A percentile compares a stretch with the other conserved stretches of the same genome.
Evolutionary conservation across 1,140 invertebrate species (phyloP).

Genomic region (Drosophila nasuta): DNA sequence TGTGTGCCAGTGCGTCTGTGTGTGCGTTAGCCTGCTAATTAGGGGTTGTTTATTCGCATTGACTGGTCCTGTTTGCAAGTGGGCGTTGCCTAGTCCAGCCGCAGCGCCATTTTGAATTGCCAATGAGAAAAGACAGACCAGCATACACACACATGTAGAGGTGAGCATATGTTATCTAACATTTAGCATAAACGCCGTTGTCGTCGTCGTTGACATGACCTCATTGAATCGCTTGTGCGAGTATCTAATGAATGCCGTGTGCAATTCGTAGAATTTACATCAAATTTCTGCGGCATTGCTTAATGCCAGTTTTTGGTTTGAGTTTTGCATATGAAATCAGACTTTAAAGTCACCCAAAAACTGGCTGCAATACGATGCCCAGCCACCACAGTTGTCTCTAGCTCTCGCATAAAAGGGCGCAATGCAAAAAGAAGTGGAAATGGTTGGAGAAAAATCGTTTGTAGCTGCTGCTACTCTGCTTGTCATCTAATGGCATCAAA

Average conservation of each 20-base stretch:
- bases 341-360: constrained; percentile 53
- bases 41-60: constrained; percentile 39
- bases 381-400: constrained; percentile 2
- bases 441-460: constrained; percentile 10
- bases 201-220: constrained; percentile 57
- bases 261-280: constrained; percentile 74
- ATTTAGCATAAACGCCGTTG: constrained; percentile 43
- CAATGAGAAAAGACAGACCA: constrained; percentile 21
- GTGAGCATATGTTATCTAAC: constrained; percentile 38
- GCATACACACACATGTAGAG: not conserved
- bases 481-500: constrained; percentile 79
- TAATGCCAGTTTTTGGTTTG: constrained; percentile 42
- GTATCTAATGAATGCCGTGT: constrained; percentile 75
- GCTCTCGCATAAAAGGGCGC: constrained; percentile 32
- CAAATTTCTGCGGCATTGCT: constrained; percentile 75
- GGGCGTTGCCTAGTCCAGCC: constrained; percentile 36
- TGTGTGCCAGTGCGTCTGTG: constrained; percentile 6
- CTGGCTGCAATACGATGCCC: constrained; percentile 48
- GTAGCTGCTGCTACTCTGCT: constrained; percentile 49
- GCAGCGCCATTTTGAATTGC: constrained; percentile 48
- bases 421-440: constrained; percentile 41
- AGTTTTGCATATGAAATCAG: constrained; percentile 49
- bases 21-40: constrained; percentile 43
- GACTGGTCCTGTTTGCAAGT: constrained; percentile 37
- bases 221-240: constrained; percentile 48